Conservation (phyloP, 64 coral and sea anemone species). For the Stichodactyla helianthus region DNA sequence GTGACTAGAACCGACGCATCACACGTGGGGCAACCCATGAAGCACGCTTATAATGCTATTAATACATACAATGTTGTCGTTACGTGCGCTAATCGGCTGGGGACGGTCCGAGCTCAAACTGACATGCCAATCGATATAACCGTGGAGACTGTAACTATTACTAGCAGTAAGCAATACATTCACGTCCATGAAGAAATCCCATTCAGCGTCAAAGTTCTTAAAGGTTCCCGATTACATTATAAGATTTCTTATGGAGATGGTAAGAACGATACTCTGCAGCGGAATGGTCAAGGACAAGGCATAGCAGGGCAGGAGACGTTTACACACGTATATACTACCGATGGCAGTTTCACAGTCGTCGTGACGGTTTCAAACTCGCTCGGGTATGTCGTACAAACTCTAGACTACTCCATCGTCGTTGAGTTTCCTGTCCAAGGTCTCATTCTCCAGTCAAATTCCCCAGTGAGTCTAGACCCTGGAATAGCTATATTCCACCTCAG, state of each 20-base stretch:
- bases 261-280: slow-evolving; percentile 13
- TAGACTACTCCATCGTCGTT: slow-evolving; percentile 35
- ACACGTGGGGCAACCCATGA: slow-evolving; percentile 24
- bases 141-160: slow-evolving; percentile 34
- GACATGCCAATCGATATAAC: slow-evolving; percentile 58
- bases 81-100: slow-evolving; percentile 60
- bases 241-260: slow-evolving; percentile 56
- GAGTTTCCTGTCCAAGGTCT: slow-evolving; percentile 57
- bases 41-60: slow-evolving; percentile 44
- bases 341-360: slow-evolving; percentile 54
- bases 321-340: slow-evolving; percentile 31
- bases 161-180: slow-evolving; percentile 46
- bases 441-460: slow-evolving; percentile 41
- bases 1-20: slow-evolving; percentile 52
- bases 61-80: slow-evolving; percentile 47
- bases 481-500: slow-evolving; percentile 24
- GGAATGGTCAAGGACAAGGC: background rate
- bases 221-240: slow-evolving; percentile 63
- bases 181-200: slow-evolving; percentile 48
- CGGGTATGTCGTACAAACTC: slow-evolving; percentile 11
- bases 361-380: slow-evolving; percentile 64
- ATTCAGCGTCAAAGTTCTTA: slow-evolving; percentile 40
- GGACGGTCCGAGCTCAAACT: background rate
- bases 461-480: slow-evolving; percentile 51
- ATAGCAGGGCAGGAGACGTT: slow-evolving; percentile 26